Base-by-base conservation (phyloP, 2,797 vertebrate species). In the Sitta carolinensis region DNA sequence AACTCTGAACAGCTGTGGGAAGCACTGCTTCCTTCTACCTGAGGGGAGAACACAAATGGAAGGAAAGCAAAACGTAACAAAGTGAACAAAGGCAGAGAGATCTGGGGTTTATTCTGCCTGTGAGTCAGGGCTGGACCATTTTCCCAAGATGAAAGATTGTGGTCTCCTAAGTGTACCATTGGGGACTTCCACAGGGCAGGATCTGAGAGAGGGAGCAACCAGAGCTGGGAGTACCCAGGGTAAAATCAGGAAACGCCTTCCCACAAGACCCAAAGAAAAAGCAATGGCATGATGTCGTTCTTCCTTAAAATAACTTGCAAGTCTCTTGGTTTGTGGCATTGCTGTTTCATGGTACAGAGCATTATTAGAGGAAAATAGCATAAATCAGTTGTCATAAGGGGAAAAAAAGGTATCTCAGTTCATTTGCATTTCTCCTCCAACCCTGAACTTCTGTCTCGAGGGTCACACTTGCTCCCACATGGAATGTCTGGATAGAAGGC, bases 211-310 rank as follows among this genome's bases (percentile, higher is more conserved):
- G 59, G 42, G 42, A 89, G 51, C 18, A 27, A 87, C 18, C 13
- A 79, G 47, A 88, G 66, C 62, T 68, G 30, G 34, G 45, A 94
- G 66, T 14, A 89, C 9, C 16, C 25, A 19, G 32, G 12, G n/a
- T 86, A 84, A 91, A 89, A 79, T 17, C 47, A 79, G 78, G 62
- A 77, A 91, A 87, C 0, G 0, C 54, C 54, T 80, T 80, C 78
- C 84, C 69, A 85, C 61, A 91, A 89, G 62, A 74, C 76, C 36
- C 81, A 72, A 63, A 91, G 64, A 85, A 95, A 95, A 67, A 67
- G 18, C 22, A 66, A 22, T 17, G 11, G 13, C 48, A 80, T 69
- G 67, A 79, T 78, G 85, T 17, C 48, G 43, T 43, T 69, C 70
- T 52, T 68, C 69, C 72, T 81, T 80, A 85, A 94, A 90, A 76